Percentiles rank a stretch among this genome's conserved stretches.
Conservation (phyloP, 92 coral and sea anemone genomes). For the Porites divaricata region DNA sequence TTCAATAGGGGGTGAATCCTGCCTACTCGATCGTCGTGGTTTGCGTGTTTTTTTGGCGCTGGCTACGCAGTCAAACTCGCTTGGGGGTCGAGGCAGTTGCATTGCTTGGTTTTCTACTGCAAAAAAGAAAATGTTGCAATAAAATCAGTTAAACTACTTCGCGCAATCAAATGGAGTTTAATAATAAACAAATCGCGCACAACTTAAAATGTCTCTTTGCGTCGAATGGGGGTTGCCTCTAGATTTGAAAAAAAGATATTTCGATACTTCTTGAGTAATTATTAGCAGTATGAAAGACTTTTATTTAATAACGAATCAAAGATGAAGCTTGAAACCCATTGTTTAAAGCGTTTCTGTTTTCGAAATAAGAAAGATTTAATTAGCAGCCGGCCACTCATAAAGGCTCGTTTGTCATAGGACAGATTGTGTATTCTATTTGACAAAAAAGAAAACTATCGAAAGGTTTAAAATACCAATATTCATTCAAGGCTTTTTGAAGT, state of each 20-base stretch:
- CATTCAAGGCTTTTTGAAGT: conserved; percentile 35
- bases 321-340: conserved; percentile 30
- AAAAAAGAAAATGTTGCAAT: conserved; percentile 2
- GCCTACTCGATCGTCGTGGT: conserved; percentile 80
- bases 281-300: conserved; percentile 22
- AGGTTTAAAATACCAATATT: conserved; percentile 13
- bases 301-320: conserved; percentile 38
- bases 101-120: conserved; percentile 69
- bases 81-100: conserved; percentile 27
- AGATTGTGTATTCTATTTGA: conserved; percentile 34
- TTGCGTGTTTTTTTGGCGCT: conserved; percentile 78
- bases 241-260: conserved; percentile 3
- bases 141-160: conserved; percentile 2
- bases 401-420: conserved; percentile 32
- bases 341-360: conserved; percentile 49
- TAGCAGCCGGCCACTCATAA: conserved; percentile 34
- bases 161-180: not conserved
- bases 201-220: not conserved
- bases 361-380: conserved; percentile 46
- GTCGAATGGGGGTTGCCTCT: not conserved
- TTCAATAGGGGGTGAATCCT: conserved; percentile 69
- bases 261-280: conserved; percentile 27
- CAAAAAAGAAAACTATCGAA: conserved; percentile 31
- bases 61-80: conserved; percentile 61
- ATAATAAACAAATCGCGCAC: not conserved